Evolutionary conservation across 1,140 invertebrate species (phyloP), one percentile per base, ranked within the genome.

Genomic region (Heliothis virescens): DNA sequence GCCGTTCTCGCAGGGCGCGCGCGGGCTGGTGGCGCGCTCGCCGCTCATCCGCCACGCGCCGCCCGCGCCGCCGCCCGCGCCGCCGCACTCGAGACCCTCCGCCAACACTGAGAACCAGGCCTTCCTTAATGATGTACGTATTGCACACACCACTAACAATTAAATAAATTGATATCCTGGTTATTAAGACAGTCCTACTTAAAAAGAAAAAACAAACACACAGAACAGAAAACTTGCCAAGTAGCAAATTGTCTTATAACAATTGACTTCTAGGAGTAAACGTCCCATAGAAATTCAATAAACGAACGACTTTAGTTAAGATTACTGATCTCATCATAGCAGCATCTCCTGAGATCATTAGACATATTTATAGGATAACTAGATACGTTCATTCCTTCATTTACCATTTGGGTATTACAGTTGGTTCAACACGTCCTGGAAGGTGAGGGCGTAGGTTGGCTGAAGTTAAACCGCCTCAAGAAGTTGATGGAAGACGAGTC

Each of bases 401-500:
- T 7, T 5, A 41, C 7, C 34, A 41, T 9, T 41, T 7, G 34
- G 34, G 34, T 41, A 75, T 62, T 91, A 82, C 95, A 99, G 96
- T 96, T 99, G 41, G 97, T 99, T 11, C 98, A 97, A 89, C 97
- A 98, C 95, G 98, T 99, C 4, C 89, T 99, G 63, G 97, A 98
- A 62, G 99, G 99, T 11, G 98, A 99, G 95, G 99, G 99, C 2
- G 97, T 99, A 15, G 98, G 99, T 50, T 99, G 99, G 98, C 95
- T 99, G 18, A 99, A 99, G 94, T 93, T 99, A 7, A 99, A 98
- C 89, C 96, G 99, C 50, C 95, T 99, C 18, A 99, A 98, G 89
- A 99, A 99, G 90, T 94, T 99, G 5, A 99, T 99, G 98, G 99
- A 99, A 94, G 99, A 99, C 94, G 99, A 99, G 95, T 99, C 98